Percentiles rank a stretch among this genome's conserved stretches.
Conservation (phyloP, 2,113 vertebrate genomes). For the Tyto alba region DNA sequence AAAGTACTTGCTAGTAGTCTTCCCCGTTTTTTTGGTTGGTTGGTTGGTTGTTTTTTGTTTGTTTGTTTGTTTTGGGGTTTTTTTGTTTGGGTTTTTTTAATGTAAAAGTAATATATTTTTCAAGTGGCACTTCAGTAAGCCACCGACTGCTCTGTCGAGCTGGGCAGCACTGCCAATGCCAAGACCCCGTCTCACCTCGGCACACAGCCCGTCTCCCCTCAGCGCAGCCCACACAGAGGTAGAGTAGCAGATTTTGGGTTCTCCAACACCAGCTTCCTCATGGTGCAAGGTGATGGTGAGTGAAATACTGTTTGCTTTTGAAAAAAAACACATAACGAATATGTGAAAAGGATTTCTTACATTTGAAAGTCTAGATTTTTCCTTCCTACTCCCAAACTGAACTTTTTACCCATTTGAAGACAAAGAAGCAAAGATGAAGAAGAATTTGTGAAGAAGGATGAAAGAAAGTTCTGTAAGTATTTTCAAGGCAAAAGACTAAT, state of each 20-base stretch:
- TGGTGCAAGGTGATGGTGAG: background rate
- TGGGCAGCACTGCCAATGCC: rapidly evolving
- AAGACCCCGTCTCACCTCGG: background rate
- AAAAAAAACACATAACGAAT: background rate
- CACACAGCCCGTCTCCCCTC: background rate
- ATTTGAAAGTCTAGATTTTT: background rate
- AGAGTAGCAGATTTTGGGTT: background rate
- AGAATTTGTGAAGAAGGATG: background rate
- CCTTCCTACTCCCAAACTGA: background rate
- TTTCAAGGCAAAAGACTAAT: background rate
- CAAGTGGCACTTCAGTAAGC: background rate
- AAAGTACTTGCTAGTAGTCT: background rate
- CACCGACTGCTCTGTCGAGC: background rate
- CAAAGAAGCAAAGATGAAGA: background rate
- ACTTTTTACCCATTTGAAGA: background rate
- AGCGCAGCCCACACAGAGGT: background rate
- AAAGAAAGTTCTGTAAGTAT: background rate
- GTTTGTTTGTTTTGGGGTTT: background rate
- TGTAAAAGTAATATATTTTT: background rate
- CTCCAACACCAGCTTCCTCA: background rate
- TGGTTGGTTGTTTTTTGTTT: too few species aligned
- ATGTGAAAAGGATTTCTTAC: background rate
- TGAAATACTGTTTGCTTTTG: background rate
- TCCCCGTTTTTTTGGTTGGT: too few species aligned
- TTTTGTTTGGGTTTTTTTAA: too few species aligned